Evolutionary conservation across 2,888 invertebrate genomes (phyloP), one percentile per base, ranked within the genome.

Genomic region (Slavum lentiscoides): DNA sequence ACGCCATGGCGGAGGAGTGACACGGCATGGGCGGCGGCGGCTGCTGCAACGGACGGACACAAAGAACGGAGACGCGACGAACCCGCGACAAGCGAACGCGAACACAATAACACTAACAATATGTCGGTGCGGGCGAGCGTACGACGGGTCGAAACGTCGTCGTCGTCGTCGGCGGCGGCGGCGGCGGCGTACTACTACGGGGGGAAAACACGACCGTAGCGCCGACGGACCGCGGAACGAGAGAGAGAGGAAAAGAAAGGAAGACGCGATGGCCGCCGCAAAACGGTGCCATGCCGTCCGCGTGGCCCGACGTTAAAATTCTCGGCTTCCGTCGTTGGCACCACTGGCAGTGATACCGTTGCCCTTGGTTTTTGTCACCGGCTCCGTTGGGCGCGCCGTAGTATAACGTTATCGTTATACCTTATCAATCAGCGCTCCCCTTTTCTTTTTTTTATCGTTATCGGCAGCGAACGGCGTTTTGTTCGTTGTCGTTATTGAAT

Each of bases 221-320:
- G 55, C 70, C 39, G 64, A 58, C 72, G 70, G 66, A 80, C 30
- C 70, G 70, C 58, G 53, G 58, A 72, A 80, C 58, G 80, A 62
- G 23, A 80, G 72, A 64, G 58, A 66, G 67, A 30, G 58, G 43
- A 74, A 75, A 80, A 80, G 64, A 64, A 72, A 80, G 64, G 72
- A 72, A 72, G 72, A 80, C 72, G 70, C 70, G 72, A 80, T 80
- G 80, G 80, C 72, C 80, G 80, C 72, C 80, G 80, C 80, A 80
- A 55, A 80, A 80, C 23, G 2, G 2, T n/a, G 19, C 1, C 80
- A 80, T 17, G 72, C 43, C 17, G 9, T 55, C 66, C 64, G 13
- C 15, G 2, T 6, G 2, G 11, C 2, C 19, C 23, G 4, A n/a
- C 17, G 43, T 30, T 5, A 11, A 72, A 80, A 66, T 58, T 72